phyloP scores from a whole-genome alignment of 2,888 invertebrate species.

The Xestoiulus laeticollis region DNA sequence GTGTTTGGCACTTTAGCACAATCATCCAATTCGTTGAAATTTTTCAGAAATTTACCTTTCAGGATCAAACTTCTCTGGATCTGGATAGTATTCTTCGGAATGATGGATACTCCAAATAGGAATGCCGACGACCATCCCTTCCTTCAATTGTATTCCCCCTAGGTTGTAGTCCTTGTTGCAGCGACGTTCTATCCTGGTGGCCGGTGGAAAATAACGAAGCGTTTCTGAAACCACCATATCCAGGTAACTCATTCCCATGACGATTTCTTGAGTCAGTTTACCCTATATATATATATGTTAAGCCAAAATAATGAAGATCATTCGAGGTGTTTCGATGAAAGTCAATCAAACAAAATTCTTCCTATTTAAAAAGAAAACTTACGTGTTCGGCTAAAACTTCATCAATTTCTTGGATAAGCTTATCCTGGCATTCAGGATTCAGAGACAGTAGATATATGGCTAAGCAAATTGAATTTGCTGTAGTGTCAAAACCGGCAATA shows the following conservation, averaged over 20 bases:
- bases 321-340: no score
- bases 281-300: conserved; percentile 34
- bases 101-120: conserved; percentile 53
- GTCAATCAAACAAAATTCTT: no score
- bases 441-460: conserved; percentile 47
- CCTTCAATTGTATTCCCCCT: conserved; percentile 44
- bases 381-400: not conserved
- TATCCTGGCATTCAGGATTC: conserved; percentile 48
- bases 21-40: no score
- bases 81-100: conserved; percentile 52
- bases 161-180: conserved; percentile 51
- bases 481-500: conserved; percentile 50
- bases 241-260: conserved; percentile 47
- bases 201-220: conserved; percentile 4
- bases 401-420: conserved; percentile 44
- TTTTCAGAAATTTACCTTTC: conserved; percentile 51
- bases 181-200: conserved; percentile 45
- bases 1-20: no score
- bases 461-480: conserved; percentile 21
- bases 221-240: conserved; percentile 44
- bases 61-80: conserved; percentile 54
- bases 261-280: conserved; percentile 22
- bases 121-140: conserved; percentile 48
- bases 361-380: not conserved
- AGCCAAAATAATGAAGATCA: not conserved